Evolutionary conservation across 2,797 vertebrate species (phyloP).

Genomic region (Lindbergichthys nudifrons): DNA sequence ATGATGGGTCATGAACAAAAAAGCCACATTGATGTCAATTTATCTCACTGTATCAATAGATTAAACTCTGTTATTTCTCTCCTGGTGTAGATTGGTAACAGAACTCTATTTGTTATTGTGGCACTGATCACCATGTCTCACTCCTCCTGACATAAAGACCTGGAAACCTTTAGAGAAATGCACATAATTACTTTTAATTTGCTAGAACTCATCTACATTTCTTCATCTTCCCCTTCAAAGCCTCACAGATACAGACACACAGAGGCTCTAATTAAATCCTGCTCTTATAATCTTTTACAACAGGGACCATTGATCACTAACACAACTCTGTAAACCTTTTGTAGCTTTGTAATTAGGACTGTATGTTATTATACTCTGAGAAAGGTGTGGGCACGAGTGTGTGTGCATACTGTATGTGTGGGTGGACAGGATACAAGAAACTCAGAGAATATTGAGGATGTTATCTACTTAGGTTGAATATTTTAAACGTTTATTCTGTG

Average conservation of each 20-base stretch:
- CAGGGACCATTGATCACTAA: constrained; percentile 64
- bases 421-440: neutral
- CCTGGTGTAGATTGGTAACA: constrained; percentile 4
- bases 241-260: constrained; percentile 10
- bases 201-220: neutral
- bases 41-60: constrained; percentile 37
- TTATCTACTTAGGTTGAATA: neutral
- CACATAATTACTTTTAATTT: constrained; percentile 8
- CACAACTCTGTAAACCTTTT: constrained; percentile 66
- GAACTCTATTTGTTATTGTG: neutral
- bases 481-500: neutral
- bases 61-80: constrained; percentile 25
- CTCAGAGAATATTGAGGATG: neutral
- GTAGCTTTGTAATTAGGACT: constrained; percentile 75
- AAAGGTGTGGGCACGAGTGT: constrained; percentile 13
- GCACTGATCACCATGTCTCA: constrained; percentile 3
- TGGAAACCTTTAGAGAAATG: neutral
- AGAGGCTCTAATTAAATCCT: constrained; percentile 74
- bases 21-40: constrained; percentile 25
- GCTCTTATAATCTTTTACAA: constrained; percentile 72
- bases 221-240: neutral
- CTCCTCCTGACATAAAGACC: neutral
- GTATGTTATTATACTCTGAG: constrained; percentile 61
- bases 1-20: constrained; percentile 33
- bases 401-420: neutral